A percentile compares a stretch with the other conserved stretches of the same genome.
These are phyloP conservation scores for Meriones unguiculatus DNA, from an alignment of 2,113 vertebrate genomes.

Conservation along the genomic window DNA sequence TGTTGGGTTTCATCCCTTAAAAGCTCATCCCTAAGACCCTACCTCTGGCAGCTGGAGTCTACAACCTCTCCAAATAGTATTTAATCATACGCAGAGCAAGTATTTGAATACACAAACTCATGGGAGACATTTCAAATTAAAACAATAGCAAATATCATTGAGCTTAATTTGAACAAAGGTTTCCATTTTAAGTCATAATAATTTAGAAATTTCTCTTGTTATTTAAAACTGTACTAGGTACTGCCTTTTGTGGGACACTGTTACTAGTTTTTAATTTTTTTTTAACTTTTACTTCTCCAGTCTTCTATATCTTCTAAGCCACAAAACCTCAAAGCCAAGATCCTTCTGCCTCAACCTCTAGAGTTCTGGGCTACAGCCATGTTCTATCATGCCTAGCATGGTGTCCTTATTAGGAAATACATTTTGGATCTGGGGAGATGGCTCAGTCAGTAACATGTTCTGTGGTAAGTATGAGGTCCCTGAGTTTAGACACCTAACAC, in stretches of 20 bases:
- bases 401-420: slow-evolving; percentile 4
- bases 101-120: neutral
- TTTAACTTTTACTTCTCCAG: neutral
- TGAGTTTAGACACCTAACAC: neutral
- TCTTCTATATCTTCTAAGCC: neutral
- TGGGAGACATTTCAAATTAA: neutral
- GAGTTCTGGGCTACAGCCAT: neutral
- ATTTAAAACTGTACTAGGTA: neutral
- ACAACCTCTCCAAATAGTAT: neutral
- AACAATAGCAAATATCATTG: neutral
- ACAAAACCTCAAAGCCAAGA: neutral
- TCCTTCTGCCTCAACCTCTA: neutral
- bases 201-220: slow-evolving; percentile 25
- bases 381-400: no score
- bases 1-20: neutral
- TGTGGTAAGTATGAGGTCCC: neutral
- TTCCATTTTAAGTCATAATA: slow-evolving; percentile 47
- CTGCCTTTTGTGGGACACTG: neutral
- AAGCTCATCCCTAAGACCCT: neutral
- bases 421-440: neutral
- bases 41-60: neutral
- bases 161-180: slow-evolving; percentile 7
- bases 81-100: no score
- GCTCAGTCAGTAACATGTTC: neutral
- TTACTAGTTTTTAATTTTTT: neutral